Evolutionary conservation across 2,113 vertebrate species (phyloP).

Genomic region (Acrocephalus kingi): DNA sequence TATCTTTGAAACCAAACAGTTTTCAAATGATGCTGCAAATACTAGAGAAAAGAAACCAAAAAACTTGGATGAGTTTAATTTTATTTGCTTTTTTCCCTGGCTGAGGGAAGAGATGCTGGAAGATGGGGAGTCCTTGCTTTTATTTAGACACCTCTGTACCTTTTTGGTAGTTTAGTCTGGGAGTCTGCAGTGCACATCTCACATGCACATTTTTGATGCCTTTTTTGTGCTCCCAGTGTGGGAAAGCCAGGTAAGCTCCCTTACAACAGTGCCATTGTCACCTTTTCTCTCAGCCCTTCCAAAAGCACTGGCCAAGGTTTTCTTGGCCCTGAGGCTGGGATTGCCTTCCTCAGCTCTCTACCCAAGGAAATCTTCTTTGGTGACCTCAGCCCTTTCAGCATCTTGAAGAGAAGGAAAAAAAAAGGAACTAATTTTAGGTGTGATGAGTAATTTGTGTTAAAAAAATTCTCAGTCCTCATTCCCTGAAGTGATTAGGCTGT

Average conservation of each 20-base stretch:
- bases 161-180: background rate
- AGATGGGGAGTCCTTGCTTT: background rate
- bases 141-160: background rate
- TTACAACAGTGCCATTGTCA: background rate
- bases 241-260: background rate
- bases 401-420: background rate
- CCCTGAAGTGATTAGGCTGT: background rate
- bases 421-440: background rate
- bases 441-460: background rate
- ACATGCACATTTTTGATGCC: background rate
- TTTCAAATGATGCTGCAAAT: background rate
- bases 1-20: background rate
- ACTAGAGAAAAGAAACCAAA: background rate
- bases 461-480: background rate
- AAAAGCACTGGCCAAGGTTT: background rate
- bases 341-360: background rate
- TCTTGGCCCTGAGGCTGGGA: background rate
- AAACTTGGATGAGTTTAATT: background rate
- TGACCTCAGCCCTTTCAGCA: background rate
- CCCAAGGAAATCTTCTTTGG: background rate
- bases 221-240: background rate
- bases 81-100: background rate
- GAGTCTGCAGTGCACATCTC: background rate
- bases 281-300: background rate
- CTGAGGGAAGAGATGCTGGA: background rate